Evolutionary conservation across 1,140 invertebrate species (phyloP), one percentile per base, ranked within the genome.

Genomic region (Cherax quadricarinatus): DNA sequence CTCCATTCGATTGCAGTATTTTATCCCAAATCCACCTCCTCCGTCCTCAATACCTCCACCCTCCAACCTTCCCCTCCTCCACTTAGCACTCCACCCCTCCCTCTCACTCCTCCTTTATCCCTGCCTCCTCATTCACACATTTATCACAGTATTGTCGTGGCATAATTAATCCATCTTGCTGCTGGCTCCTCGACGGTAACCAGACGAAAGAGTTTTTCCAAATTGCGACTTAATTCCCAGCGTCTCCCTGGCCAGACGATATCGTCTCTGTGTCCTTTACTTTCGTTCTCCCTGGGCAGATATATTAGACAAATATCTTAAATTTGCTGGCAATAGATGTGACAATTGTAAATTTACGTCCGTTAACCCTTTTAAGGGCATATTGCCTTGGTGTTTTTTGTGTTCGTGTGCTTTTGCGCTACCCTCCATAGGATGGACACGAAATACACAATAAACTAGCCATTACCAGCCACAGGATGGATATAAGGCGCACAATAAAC

Each of bases 111-210:
- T 18, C 83, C 53, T 60, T 18, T n/a, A 53, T 66, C 83, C 83
- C 18, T 10, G 57, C 53, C 18, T 10, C 57, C 78, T 81, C 30
- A 86, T 73, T 86, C 60, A 66, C 70, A 73, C 48, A 86, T 86
- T 60, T 73, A 66, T 66, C 66, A 86, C 84, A 70, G 84, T 86
- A 86, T 86, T 86, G 84, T 86, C 30, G 84, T 41, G 30, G 16
- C 66, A 86, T 70, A 86, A 86, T 86, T 86, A 73, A 70, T 86
- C 84, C 48, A 73, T 51, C 48, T 51, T 21, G 62, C 30, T 62
- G 24, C 84, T 30, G n/a, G 30, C 60, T 70, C 30, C 84, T 70
- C 66, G 57, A 70, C 10, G 21, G 57, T 24, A 60, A 9, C 30
- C 30, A 86, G 84, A 48, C 48, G 84, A 60, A 73, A 30, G 84